Evolutionary conservation across 2,888 invertebrate species (phyloP), one percentile per base, ranked within the genome.

Genomic region (Nomada ferruginata): DNA sequence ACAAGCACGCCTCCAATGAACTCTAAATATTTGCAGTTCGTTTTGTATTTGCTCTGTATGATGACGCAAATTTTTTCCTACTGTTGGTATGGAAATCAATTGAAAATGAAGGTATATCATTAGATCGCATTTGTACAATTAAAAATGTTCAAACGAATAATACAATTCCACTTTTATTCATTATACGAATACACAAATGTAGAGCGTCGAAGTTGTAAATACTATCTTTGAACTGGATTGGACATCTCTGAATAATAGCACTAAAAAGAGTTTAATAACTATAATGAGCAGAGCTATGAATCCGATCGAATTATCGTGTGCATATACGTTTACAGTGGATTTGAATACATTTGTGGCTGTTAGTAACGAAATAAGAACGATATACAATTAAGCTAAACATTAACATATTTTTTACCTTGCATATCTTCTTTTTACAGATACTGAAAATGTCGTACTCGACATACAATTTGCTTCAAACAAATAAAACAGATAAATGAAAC

Each of bases 361-460:
- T 36, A 84, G 85, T 88, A 73, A 5, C 59, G 11, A 57, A 26
- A 7, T 5, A 50, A 0, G 20, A 4, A 2, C n/a, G 29, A 36
- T 36, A 36, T 7, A 36, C 5, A 36, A 36, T 36, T 36, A 36
- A 36, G 36, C 36, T 7, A 5, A 7, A 0, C 36, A 0, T 36
- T 7, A 7, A 36, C 36, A 7, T 36, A 36, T 7, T 36, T 7
- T 36, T 36, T 36, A 36, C 36, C 36, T 36, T 36, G 36, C 7
- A 36, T 36, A 36, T 36, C 36, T 36, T 1, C 36, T 36, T 36
- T 13, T 82, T 82, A 7, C 66, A 88, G 88, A 80, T 89, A n/a
- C 64, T 89, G 15, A 89, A 89, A 71, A 69, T 78, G n/a, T 89
- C 88, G 1, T 89, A 88, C 29, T 89, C 87, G 9, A 63, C 74